Percentiles rank a stretch among this genome's conserved stretches.
Evolutionary conservation across 2,797 vertebrate genomes (phyloP).

Genomic region (Hirundo rustica): DNA sequence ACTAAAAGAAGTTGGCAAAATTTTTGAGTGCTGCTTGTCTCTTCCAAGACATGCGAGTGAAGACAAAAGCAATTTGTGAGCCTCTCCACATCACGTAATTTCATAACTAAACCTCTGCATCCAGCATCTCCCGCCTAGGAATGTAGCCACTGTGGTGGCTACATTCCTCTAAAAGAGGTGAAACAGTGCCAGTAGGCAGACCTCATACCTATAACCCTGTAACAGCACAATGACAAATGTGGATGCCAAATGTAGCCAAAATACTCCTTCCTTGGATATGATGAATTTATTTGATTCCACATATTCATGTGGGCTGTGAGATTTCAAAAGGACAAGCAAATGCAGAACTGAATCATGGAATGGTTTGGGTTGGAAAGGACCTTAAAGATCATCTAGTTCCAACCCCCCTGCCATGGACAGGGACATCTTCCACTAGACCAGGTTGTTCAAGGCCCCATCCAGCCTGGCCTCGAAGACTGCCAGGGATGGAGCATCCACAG

Average conservation of each 20-base stretch:
- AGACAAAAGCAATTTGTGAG: background rate
- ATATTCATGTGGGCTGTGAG: background rate
- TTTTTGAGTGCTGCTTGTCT: background rate
- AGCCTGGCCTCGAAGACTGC: background rate
- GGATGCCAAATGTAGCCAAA: background rate
- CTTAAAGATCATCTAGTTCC: background rate
- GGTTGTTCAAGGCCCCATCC: background rate
- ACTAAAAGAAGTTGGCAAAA: background rate
- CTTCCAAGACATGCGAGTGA: background rate
- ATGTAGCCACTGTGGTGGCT: background rate
- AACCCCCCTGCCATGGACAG: background rate
- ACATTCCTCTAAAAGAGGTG: rapidly evolving
- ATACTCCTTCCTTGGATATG: background rate
- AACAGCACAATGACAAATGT: background rate
- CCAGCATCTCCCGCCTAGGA: background rate
- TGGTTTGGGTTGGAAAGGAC: background rate
- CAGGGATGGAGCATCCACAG: background rate
- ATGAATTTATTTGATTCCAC: background rate
- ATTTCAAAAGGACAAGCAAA: background rate
- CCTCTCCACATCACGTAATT: background rate
- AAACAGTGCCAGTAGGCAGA: background rate
- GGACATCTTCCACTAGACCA: background rate
- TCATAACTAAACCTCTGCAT: background rate
- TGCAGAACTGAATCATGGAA: background rate
- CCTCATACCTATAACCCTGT: background rate